Percentiles rank a stretch among this genome's conserved stretches.
Evolutionary conservation across 1,140 invertebrate genomes (phyloP).

Genomic region (Battus philenor): DNA sequence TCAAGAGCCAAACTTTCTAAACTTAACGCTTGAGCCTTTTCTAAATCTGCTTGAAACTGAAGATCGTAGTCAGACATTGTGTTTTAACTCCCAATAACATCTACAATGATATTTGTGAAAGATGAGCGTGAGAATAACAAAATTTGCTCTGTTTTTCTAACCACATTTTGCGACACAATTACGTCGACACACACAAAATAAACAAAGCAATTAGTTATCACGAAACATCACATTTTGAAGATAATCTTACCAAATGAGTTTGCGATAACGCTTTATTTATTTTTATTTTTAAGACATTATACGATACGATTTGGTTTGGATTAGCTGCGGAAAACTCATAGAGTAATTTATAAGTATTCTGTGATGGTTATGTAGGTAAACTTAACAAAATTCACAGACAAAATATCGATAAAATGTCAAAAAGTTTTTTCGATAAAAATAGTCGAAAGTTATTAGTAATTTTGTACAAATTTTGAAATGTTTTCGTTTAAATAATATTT

Average conservation of each 20-base stretch:
- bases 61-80: slow-evolving; percentile 84
- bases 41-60: slow-evolving; percentile 89
- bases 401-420: no score
- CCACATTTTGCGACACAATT: slow-evolving; percentile 35
- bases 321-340: slow-evolving; percentile 20
- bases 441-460: no score
- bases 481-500: no score
- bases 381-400: no score
- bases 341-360: no score
- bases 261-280: slow-evolving; percentile 34
- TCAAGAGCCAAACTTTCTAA: slow-evolving; percentile 89
- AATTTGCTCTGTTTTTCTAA: slow-evolving; percentile 40
- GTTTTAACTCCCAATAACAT: slow-evolving; percentile 32
- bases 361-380: no score
- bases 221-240: slow-evolving; percentile 18
- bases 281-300: slow-evolving; percentile 50
- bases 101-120: slow-evolving; percentile 41
- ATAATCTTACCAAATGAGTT: slow-evolving; percentile 41
- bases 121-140: slow-evolving; percentile 50
- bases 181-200: slow-evolving; percentile 29
- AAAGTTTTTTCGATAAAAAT: no score
- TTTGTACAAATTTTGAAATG: no score
- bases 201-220: slow-evolving; percentile 19
- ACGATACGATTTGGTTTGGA: slow-evolving; percentile 32
- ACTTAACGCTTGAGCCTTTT: slow-evolving; percentile 89